Conservation (phyloP, 2,113 vertebrate species). For the Seriola aureovittata region DNA sequence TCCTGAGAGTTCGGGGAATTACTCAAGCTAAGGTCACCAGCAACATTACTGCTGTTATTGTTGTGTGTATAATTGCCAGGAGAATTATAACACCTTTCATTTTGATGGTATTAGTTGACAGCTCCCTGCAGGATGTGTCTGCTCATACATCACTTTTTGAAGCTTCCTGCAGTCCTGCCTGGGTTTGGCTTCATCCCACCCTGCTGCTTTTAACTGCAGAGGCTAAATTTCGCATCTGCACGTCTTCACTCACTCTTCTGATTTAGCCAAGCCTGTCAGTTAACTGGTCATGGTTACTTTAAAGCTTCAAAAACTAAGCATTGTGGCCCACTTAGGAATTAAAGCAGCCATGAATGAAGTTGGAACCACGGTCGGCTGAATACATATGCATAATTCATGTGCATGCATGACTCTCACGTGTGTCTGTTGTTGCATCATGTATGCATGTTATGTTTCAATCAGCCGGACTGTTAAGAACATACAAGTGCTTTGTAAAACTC, state of each 20-base stretch:
- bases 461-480: neutral
- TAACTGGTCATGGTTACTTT: conserved; percentile 53
- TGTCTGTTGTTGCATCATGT: neutral
- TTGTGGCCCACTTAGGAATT: conserved; percentile 44
- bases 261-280: conserved; percentile 39
- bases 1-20: conserved; percentile 48
- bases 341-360: conserved; percentile 37
- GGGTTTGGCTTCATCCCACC: conserved; percentile 18
- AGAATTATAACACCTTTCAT: conserved; percentile 51
- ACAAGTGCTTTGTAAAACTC: neutral
- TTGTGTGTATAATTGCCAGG: neutral
- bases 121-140: conserved; percentile 35
- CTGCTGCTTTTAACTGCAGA: conserved; percentile 32
- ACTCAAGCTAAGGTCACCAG: conserved; percentile 30
- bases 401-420: conserved; percentile 1
- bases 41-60: conserved; percentile 39
- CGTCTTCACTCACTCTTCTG: conserved; percentile 35
- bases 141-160: conserved; percentile 24
- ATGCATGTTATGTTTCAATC: neutral
- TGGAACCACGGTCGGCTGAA: neutral
- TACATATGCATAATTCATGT: neutral
- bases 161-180: conserved; percentile 32
- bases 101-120: conserved; percentile 43
- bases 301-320: conserved; percentile 34
- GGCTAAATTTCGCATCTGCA: conserved; percentile 31